Base-by-base conservation (phyloP, 2,888 invertebrate species). In the Terebella lapidaria region DNA sequence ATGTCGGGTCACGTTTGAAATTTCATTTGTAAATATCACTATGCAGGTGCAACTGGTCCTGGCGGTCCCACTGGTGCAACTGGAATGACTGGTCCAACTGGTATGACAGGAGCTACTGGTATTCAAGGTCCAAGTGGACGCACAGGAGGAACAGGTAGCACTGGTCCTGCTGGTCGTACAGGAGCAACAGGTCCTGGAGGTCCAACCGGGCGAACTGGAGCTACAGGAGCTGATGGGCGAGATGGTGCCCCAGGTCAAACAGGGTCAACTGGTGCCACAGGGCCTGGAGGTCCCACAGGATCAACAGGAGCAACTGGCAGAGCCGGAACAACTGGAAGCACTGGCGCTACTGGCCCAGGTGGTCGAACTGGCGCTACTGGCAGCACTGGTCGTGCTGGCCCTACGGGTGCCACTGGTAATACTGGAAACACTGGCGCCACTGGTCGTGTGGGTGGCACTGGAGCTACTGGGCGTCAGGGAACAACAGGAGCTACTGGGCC, bases 101-200 rank as follows among this genome's bases (percentile, higher is more conserved):
- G 49, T 20, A 5, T 24, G 18, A 49, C 49, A 10, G 49, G 49
- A 22, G 49, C 22, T 15, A 22, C 49, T 22, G 49, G 49, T 5
- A 22, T 22, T 10, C 10, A 15, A 49, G 49, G 49, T 20, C 20
- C 51, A 55, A 49, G 15, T 25, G 67, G 67, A 45, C 20, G 35
- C 20, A 63, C 63, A 20, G 68, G 68, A 28, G 56, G 58, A 25
- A 64, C 62, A 45, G 64, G 66, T 22, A 53, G 47, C n/a, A 55
- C 61, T 22, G 64, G 66, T n/a, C 15, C 51, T n/a, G 62, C 60
- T 29, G 63, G 63, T 24, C 51, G 45, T 27, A 60, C 60, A 3
- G 62, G 64, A 45, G 49, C 54, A 47, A 55, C 59, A 3, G 68
- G 68, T 49, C 22, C 30, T 15, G 57, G 54, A 35, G 42, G 42